Conservation (phyloP, 92 coral and sea anemone genomes). For the Heliopora coerulea region DNA sequence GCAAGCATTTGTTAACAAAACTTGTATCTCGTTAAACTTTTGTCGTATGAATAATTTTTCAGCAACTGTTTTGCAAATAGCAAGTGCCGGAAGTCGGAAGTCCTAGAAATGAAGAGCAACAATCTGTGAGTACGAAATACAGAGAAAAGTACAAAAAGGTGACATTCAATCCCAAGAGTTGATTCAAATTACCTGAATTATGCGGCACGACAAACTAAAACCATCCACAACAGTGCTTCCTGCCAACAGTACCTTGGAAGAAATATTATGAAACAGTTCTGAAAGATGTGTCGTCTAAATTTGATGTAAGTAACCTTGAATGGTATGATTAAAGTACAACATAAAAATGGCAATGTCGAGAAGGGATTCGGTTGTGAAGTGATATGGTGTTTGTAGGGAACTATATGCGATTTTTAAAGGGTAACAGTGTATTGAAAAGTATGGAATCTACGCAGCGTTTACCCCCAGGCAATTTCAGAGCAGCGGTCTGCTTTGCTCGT, state of each 20-base stretch:
- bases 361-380: too few species aligned
- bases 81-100: slow-evolving; percentile 80
- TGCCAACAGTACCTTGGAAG: slow-evolving; percentile 75
- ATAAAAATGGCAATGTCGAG: too few species aligned
- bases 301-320: neutral
- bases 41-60: slow-evolving; percentile 84
- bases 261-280: neutral
- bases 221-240: slow-evolving; percentile 81
- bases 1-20: slow-evolving; percentile 69
- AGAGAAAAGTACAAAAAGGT: neutral
- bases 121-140: neutral
- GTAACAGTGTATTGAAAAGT: too few species aligned
- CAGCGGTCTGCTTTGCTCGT: too few species aligned
- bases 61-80: slow-evolving; percentile 82
- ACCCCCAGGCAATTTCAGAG: too few species aligned
- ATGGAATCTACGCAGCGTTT: too few species aligned
- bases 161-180: too few species aligned
- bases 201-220: slow-evolving; percentile 83
- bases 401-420: too few species aligned
- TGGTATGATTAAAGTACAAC: too few species aligned
- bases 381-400: too few species aligned
- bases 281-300: neutral
- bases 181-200: slow-evolving; percentile 71
- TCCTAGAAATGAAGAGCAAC: slow-evolving; percentile 54
- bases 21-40: slow-evolving; percentile 78